Conservation (phyloP, 2,113 vertebrate genomes). For the Microcebus lehilahytsara region DNA sequence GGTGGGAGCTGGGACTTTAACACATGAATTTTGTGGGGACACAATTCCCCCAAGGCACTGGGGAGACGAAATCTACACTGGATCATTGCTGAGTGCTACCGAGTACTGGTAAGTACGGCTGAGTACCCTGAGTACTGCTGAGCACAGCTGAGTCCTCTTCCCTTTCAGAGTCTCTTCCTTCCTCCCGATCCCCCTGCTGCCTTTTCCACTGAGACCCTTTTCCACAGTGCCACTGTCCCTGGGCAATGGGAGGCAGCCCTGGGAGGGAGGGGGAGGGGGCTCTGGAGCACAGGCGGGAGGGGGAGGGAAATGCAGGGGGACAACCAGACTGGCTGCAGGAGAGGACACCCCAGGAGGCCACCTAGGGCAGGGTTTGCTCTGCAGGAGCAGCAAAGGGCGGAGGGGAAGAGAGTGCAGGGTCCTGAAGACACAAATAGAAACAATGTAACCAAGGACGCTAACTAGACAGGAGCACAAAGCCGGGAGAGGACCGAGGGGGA, state of each 20-base stretch:
- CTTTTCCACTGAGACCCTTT: not conserved
- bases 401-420: not conserved
- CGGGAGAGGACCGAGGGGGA: not conserved
- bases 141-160: not conserved
- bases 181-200: rapidly evolving
- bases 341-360: not conserved
- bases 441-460: not conserved
- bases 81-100: not conserved
- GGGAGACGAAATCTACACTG: too few species aligned
- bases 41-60: not conserved
- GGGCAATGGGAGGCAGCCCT: not conserved
- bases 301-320: rapidly evolving
- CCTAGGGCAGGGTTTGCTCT: not conserved
- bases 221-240: not conserved
- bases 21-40: not conserved
- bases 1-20: not conserved
- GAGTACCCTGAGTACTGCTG: not conserved
- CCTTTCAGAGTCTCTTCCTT: not conserved
- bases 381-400: not conserved
- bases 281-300: not conserved
- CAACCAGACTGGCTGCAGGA: too few species aligned
- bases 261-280: not conserved
- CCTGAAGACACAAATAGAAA: not conserved
- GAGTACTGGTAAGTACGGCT: not conserved
- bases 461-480: not conserved